Evolutionary conservation across 2,888 invertebrate species (phyloP).

Genomic region (Andrena minutula): DNA sequence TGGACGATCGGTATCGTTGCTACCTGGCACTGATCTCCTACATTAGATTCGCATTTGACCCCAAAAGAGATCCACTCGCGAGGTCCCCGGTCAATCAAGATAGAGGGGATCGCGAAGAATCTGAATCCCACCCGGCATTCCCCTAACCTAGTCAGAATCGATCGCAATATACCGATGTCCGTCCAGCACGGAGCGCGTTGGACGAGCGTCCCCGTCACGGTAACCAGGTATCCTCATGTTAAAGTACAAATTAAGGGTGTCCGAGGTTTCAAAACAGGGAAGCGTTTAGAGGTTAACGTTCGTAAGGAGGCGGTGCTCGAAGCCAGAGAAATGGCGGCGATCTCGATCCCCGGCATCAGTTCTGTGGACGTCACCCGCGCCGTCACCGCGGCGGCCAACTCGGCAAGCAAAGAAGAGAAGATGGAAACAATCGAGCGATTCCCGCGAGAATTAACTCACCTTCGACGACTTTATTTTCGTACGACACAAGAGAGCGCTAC

Average conservation of each 20-base stretch:
- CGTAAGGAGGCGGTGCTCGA: constrained; percentile 1
- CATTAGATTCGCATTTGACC: neutral
- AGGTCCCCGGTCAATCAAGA: neutral
- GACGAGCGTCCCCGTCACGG: constrained; percentile 25
- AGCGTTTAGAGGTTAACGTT: constrained; percentile 35
- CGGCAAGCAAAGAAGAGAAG: too few relatives aligned
- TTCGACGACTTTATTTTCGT: constrained; percentile 70
- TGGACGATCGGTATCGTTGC: too few relatives aligned
- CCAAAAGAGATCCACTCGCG: too few relatives aligned
- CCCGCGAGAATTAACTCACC: constrained; percentile 64
- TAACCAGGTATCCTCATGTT: constrained; percentile 66
- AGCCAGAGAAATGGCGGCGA: neutral
- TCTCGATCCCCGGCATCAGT: neutral
- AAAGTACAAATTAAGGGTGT: constrained; percentile 72
- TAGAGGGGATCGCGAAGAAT: neutral
- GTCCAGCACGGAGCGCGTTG: constrained; percentile 19
- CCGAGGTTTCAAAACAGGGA: constrained; percentile 58
- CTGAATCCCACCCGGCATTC: neutral
- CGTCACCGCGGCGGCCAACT: neutral
- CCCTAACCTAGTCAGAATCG: neutral
- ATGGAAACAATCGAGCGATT: constrained; percentile 63
- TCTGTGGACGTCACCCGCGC: neutral
- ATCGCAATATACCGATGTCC: neutral
- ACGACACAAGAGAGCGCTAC: constrained; percentile 42
- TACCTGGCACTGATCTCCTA: neutral